Conservation (phyloP, 2,888 invertebrate genomes). For the Homarus gammarus region DNA sequence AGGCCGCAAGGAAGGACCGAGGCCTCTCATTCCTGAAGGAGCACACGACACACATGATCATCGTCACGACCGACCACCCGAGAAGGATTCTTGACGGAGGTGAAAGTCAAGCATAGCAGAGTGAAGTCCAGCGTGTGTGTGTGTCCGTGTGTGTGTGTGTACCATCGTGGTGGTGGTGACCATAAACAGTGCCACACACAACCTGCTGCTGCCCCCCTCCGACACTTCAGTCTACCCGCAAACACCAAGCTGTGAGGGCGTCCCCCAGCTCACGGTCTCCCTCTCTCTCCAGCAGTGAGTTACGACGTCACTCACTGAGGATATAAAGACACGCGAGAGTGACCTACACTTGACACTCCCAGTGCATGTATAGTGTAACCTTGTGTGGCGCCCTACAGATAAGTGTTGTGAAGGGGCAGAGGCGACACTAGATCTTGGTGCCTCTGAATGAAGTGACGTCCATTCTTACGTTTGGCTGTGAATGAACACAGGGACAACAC, state of each 20-base stretch:
- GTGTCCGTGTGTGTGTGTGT: too few species aligned
- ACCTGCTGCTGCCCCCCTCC: conserved; percentile 18
- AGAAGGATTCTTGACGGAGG: conserved; percentile 43
- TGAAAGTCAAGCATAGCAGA: conserved; percentile 49
- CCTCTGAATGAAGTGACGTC: conserved; percentile 42
- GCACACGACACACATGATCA: conserved; percentile 7
- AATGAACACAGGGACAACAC: conserved; percentile 19
- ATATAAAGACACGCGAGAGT: neutral
- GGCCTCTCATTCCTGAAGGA: conserved; percentile 18
- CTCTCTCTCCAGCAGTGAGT: neutral
- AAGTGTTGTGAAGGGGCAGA: conserved; percentile 3
- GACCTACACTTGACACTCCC: conserved; percentile 9
- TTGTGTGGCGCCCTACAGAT: neutral
- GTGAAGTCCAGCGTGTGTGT: conserved; percentile 2
- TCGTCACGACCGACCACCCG: neutral
- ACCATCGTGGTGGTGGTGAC: conserved; percentile 23
- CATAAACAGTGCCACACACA: conserved; percentile 65
- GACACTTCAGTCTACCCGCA: conserved; percentile 38
- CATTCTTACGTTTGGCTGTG: conserved; percentile 12
- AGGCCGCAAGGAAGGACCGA: conserved; percentile 60
- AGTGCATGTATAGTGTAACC: neutral
- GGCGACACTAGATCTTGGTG: neutral
- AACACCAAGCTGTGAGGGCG: conserved; percentile 51
- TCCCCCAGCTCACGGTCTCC: conserved; percentile 3
- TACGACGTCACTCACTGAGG: neutral